Base-by-base conservation (phyloP, 2,888 invertebrate genomes). In the Epinotia bilunana region DNA sequence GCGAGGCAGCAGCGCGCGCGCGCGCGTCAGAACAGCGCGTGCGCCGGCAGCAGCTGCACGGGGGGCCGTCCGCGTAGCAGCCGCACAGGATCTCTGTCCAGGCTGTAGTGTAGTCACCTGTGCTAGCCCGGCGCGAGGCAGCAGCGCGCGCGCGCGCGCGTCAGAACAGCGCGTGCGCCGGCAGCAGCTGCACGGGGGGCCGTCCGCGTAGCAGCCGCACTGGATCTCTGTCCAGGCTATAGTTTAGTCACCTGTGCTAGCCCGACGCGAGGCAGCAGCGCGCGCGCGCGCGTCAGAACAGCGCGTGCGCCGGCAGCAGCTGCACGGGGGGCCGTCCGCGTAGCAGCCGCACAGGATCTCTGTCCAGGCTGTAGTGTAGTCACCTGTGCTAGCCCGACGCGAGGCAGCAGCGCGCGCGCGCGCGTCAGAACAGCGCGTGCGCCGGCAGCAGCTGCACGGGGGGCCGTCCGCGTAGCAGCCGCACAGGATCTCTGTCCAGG, bases 301-400 rank as follows among this genome's bases (percentile, higher is more conserved):
- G 33, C 33, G 33, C 33, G 33, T 33, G 33, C 33, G 33, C 33
- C 33, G 33, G 33, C 33, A 33, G 33, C 33, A 33, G 33, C 33
- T 33, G 33, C 33, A 33, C 33, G 33, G 33, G 33, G 33, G 33
- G 83, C 16, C 83, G 82, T 69, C 78, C 76, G 60, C 79, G 88
- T 81, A 81, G 72, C 84, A 79, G 83, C 86, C 82, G 87, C 95
- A 95, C 96, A 97, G 92, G 81, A 96, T 92, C 83, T 95, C 46
- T 46, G 46, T 46, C 46, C 96, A 96, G 80, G 96, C 95, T 46
- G 46, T 13, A 2, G 13, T 13, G 46, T 46, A 33, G 33, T 33
- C 33, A 46, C 46, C 46, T 13, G 46, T 13, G 46, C 12, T 63
- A 63, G 63, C 63, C 64, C 28, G 64, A 49, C 46, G 46, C 46